Base-by-base conservation (phyloP, 2,888 invertebrate genomes). In the Dichetophora obliterata region DNA sequence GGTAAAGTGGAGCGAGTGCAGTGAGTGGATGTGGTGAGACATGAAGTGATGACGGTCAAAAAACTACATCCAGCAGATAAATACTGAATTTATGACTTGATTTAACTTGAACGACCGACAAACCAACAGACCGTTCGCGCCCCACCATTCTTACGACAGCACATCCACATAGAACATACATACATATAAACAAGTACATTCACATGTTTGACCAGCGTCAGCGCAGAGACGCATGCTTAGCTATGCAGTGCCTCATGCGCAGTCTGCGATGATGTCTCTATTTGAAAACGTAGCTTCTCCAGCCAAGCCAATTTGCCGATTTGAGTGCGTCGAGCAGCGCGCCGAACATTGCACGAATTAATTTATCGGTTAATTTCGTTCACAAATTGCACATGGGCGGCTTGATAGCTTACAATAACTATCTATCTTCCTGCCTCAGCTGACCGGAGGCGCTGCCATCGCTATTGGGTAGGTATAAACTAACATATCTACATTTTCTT, bases 31-130 rank as follows among this genome's bases (percentile, higher is more conserved):
- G 70, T 59, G 74, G 70, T 83, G 80, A 81, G 82, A 83, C 82
- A 74, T 82, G 81, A 84, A 84, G 85, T 85, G 85, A 85, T 84
- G 85, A 84, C 84, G 85, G 85, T 84, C 87, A 86, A 85, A 86
- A 86, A 88, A 87, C 86, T 85, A 84, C 86, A 85, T 83, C 83
- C 84, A 82, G 81, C 82, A 85, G 88, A 88, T 88, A 88, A 88
- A 88, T 88, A 86, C 86, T 85, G 85, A 88, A 88, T 88, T 88
- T 88, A 88, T 88, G 87, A 86, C 87, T 88, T 88, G 87, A 88
- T 88, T 88, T 88, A 86, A 86, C 86, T 88, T 83, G 84, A 85
- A 86, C 81, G 82, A 81, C 81, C 81, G 81, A 76, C 75, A 74
- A 65, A 72, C 66, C 75, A 75, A 75, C 75, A 50, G 74, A 72